Conservation (phyloP, 2,113 vertebrate genomes). For the Potamarius usumacintae region DNA sequence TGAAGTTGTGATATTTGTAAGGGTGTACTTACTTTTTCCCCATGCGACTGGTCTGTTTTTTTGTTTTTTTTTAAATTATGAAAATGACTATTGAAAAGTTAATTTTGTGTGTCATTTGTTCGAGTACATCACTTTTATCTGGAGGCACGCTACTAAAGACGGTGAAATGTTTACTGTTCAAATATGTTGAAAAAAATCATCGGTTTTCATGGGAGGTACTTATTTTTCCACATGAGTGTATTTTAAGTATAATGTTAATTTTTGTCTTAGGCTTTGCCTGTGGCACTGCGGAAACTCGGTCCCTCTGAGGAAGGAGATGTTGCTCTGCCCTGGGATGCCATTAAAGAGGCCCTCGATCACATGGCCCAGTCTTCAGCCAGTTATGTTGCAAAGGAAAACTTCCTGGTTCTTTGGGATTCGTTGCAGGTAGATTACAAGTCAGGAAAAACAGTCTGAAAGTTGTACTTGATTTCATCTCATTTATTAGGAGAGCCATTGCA, state of each 20-base stretch:
- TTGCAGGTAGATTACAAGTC: constrained; percentile 75
- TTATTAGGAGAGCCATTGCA: neutral
- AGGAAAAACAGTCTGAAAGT: neutral
- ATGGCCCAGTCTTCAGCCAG: constrained; percentile 78
- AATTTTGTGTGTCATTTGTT: no score
- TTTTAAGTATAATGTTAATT: neutral
- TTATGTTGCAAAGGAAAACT: constrained; percentile 81
- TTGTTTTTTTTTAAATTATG: no score
- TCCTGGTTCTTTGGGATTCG: constrained; percentile 82
- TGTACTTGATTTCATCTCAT: neutral
- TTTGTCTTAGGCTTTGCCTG: constrained; percentile 75
- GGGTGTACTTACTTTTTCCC: no score
- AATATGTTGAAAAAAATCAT: no score
- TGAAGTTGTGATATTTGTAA: no score
- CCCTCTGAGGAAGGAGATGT: constrained; percentile 72
- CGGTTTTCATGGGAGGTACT: no score
- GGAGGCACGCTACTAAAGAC: no score
- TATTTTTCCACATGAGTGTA: no score
- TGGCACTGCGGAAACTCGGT: constrained; percentile 84
- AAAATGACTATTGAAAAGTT: no score
- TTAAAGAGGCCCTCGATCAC: constrained; percentile 81
- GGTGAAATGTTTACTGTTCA: no score
- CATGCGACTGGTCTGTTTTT: no score
- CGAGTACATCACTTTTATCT: no score
- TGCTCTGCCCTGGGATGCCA: constrained; percentile 78